Evolutionary conservation across 2,113 vertebrate genomes (phyloP), one percentile per base, ranked within the genome.

Genomic region (Galeopterus variegatus): DNA sequence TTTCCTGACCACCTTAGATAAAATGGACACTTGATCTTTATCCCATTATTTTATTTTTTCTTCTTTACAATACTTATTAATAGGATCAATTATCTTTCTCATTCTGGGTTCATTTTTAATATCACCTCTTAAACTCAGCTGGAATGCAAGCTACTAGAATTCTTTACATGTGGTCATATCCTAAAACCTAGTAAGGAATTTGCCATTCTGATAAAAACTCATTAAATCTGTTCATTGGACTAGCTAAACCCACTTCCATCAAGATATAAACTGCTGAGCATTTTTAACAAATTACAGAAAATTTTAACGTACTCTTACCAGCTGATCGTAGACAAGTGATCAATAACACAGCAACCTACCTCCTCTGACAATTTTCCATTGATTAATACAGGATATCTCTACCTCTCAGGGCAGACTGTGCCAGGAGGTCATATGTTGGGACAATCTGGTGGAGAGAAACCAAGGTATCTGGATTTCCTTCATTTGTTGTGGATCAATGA

Each of bases 261-360:
- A 67, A 86, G 64, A 91, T 23, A 48, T 10, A 76, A 69, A 82
- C 11, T 79, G 24, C 81, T 58, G 36, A 87, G 17, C 23, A 93
- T 0, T 5, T 62, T 91, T 94, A 28, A 64, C n/a, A 67, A 69
- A 73, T 67, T 11, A 21, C 3, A 72, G 65, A 54, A 60, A 79
- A 87, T 9, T 18, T 58, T 18, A 72, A 19, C 15, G 31, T 5
- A 64, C 5, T 26, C 23, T 48, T 15, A 33, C 33, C 33, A 69
- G 24, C 4, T 52, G 77, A 73, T 41, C 14, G 31, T 17, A 82
- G 45, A 50, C 8, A 31, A 64, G 11, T 9, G 3, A 31, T 31
- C 28, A 48, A n/a, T 13, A 72, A 26, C 14, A 67, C 85, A 62
- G 45, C 4, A 18, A 72, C 33, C 28, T 26, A 67, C 18, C 41